phyloP scores from a whole-genome alignment of 2,797 vertebrate species.

The Poeciliopsis presidionis region DNA sequence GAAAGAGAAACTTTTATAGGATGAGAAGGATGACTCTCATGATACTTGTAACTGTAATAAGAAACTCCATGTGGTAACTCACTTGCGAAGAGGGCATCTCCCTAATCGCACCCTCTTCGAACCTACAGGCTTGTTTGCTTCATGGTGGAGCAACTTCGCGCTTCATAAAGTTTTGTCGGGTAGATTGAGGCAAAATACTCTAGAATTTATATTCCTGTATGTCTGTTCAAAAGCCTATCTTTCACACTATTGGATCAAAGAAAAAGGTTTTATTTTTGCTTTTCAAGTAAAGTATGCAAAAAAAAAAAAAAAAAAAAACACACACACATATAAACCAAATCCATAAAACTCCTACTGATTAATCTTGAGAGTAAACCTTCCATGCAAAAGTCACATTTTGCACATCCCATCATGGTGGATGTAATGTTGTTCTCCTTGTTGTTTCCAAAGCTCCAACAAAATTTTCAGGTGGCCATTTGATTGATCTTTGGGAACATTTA shows the following conservation, averaged over 20 bases:
- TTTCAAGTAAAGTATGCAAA: not conserved
- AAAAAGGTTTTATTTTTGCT: not conserved
- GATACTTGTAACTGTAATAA: not conserved
- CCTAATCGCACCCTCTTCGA: slow-evolving; percentile 3
- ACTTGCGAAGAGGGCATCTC: not conserved
- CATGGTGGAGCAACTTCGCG: not conserved
- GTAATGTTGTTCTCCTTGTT: not conserved
- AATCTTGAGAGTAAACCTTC: not conserved
- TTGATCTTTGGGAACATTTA: not conserved
- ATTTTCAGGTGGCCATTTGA: not conserved
- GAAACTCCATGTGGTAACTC: slow-evolving; percentile 5
- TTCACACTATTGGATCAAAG: not conserved
- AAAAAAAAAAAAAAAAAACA: not conserved
- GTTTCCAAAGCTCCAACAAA: not conserved
- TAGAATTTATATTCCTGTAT: slow-evolving; percentile 2
- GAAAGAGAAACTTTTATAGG: not conserved
- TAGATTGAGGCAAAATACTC: slow-evolving; percentile 10
- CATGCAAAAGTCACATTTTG: not conserved
- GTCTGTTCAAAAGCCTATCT: not conserved
- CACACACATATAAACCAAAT: too few relatives aligned
- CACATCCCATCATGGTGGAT: not conserved
- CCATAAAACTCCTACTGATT: not conserved
- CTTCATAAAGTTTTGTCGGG: slow-evolving; percentile 4
- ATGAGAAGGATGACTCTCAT: not conserved
- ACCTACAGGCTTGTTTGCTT: slow-evolving; percentile 11